Evolutionary conservation across 2,888 invertebrate genomes (phyloP).

Genomic region (Nemotelus nigrinus): DNA sequence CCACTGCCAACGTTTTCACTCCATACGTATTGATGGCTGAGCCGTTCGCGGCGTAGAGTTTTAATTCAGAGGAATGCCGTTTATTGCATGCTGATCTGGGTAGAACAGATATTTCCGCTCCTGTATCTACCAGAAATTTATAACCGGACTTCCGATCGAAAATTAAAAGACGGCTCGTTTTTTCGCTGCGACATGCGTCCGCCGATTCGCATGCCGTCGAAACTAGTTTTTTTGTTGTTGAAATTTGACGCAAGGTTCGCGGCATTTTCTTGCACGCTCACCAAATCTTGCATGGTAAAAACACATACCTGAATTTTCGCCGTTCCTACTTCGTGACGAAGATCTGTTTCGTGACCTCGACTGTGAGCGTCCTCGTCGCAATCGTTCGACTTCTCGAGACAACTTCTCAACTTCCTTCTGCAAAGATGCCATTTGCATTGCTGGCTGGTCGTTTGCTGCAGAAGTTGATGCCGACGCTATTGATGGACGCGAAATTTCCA

Average conservation of each 20-base stretch:
- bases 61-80: neutral
- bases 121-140: neutral
- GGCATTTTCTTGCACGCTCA: neutral
- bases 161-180: neutral
- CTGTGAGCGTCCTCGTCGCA: too few relatives aligned
- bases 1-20: neutral
- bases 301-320: neutral
- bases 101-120: neutral
- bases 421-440: too few relatives aligned
- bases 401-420: too few relatives aligned
- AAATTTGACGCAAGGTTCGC: neutral
- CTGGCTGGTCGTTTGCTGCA: too few relatives aligned
- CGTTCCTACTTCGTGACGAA: neutral
- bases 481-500: too few relatives aligned
- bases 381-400: too few relatives aligned
- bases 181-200: neutral
- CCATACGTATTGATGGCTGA: conserved; percentile 3
- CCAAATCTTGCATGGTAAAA: neutral
- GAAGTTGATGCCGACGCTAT: too few relatives aligned
- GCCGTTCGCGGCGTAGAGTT: neutral
- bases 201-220: neutral
- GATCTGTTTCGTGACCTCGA: neutral
- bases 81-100: neutral
- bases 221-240: conserved; percentile 10
- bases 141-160: neutral